Conservation (phyloP, 2,888 invertebrate genomes). For the Alsophila aescularia region DNA sequence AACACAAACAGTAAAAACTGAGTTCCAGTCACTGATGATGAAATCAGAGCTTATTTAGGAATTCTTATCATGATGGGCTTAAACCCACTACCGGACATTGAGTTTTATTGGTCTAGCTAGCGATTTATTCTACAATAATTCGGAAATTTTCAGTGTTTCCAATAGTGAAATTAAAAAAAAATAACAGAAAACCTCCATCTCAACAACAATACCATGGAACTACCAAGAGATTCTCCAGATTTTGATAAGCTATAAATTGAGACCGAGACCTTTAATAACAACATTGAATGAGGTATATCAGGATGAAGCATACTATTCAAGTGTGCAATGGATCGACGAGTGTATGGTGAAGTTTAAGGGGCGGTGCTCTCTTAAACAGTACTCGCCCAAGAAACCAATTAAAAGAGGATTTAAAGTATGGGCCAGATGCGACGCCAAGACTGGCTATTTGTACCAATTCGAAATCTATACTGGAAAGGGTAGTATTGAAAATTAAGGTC, state of each 20-base stretch:
- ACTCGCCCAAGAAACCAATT: slow-evolving; percentile 42
- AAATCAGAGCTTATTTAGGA: slow-evolving; percentile 45
- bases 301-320: slow-evolving; percentile 30
- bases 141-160: slow-evolving; percentile 5
- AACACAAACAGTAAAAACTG: slow-evolving; percentile 41
- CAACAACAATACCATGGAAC: slow-evolving; percentile 38
- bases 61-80: slow-evolving; percentile 49
- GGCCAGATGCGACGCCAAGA: slow-evolving; percentile 39
- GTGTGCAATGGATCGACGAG: slow-evolving; percentile 39
- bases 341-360: slow-evolving; percentile 49
- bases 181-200: slow-evolving; percentile 42
- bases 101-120: slow-evolving; percentile 43
- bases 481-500: slow-evolving; percentile 30
- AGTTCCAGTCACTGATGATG: slow-evolving; percentile 37
- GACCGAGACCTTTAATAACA: slow-evolving; percentile 38
- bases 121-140: no score
- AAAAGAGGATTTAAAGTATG: slow-evolving; percentile 40
- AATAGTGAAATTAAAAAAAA: slow-evolving; percentile 44
- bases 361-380: slow-evolving; percentile 37
- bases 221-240: slow-evolving; percentile 36
- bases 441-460: slow-evolving; percentile 41
- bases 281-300: slow-evolving; percentile 38
- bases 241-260: slow-evolving; percentile 42
- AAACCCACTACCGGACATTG: slow-evolving; percentile 43
- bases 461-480: slow-evolving; percentile 42